Base-by-base conservation (phyloP, 2,888 invertebrate species). In the Mimumesa dahlbomi region DNA sequence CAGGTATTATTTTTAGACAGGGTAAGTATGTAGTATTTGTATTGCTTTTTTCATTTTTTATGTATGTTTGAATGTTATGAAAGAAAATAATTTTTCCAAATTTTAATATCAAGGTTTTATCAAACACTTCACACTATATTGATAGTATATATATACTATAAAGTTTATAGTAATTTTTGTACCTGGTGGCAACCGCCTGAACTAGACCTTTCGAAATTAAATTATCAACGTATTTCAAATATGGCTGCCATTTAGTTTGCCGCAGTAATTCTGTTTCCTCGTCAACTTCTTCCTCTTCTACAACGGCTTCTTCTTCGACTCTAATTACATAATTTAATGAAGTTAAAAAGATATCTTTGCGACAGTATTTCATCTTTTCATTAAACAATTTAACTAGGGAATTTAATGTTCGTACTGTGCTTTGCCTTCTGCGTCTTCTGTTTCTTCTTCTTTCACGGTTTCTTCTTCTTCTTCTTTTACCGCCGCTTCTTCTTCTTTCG, bases 171-270 rank as follows among this genome's bases (percentile, higher is more conserved):
- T 29, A 29, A 29, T 29, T 29, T 9, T 2, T 6, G 4, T 34
- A 88, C 90, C 90, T 90, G 22, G 87, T 89, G n/a, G 89, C 86
- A 7, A 91, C 90, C 4, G 92, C 91, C 70, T 90, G 90, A 16
- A 91, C 82, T 2, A 95, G 89, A 31, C 92, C 92, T 25, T 91
- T 90, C 0, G 91, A 89, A 11, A 95, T 90, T 73, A 93, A 89
- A 46, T 90, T 90, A 85, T 95, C 95, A 0, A 95, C 90, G 84
- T 93, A 93, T 66, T 90, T 89, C 36, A 94, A 91, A 85, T 95
- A 95, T 0, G 91, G 90, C 48, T 90, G 88, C 94, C 94, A 94
- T 70, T 90, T 89, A 45, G 80, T 79, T 34, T 62, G 70, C 50
- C 84, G 81, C 91, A 91, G 42, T 74, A 88, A 81, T 91, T 92